phyloP scores from a whole-genome alignment of 1,140 invertebrate species.

The Drosophila sturtevanti region DNA sequence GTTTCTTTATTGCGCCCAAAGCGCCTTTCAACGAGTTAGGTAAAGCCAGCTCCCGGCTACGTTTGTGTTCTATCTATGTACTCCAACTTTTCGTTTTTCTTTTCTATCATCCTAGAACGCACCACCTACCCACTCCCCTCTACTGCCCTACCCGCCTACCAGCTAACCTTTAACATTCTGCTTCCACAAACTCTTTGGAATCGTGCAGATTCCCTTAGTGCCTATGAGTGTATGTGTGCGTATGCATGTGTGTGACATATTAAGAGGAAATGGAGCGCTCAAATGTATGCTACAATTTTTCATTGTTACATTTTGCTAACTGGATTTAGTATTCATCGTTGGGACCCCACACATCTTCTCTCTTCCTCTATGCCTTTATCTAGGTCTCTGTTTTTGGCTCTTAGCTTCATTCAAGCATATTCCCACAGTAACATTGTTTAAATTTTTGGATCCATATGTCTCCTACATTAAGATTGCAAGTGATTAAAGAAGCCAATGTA shows the following conservation, averaged over 20 bases:
- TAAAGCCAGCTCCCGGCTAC: conserved; percentile 12
- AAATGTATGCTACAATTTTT: conserved; percentile 50
- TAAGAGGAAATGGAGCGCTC: conserved; percentile 42
- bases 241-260: conserved; percentile 9
- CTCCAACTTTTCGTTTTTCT: neutral
- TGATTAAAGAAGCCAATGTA: neutral
- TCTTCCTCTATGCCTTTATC: neutral
- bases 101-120: neutral
- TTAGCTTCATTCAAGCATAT: neutral
- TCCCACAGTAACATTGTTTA: neutral
- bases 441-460: neutral
- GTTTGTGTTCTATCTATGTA: neutral
- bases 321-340: conserved; percentile 13
- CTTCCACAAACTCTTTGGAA: neutral
- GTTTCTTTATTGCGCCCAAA: conserved; percentile 47
- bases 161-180: neutral
- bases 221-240: neutral
- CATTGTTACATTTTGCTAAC: conserved; percentile 37
- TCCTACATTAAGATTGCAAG: neutral
- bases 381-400: neutral
- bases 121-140: neutral
- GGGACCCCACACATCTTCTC: neutral
- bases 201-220: conserved; percentile 1
- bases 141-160: no score
- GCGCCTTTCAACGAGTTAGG: conserved; percentile 31